Evolutionary conservation across 2,113 vertebrate species (phyloP).

Genomic region (Geococcyx californianus): DNA sequence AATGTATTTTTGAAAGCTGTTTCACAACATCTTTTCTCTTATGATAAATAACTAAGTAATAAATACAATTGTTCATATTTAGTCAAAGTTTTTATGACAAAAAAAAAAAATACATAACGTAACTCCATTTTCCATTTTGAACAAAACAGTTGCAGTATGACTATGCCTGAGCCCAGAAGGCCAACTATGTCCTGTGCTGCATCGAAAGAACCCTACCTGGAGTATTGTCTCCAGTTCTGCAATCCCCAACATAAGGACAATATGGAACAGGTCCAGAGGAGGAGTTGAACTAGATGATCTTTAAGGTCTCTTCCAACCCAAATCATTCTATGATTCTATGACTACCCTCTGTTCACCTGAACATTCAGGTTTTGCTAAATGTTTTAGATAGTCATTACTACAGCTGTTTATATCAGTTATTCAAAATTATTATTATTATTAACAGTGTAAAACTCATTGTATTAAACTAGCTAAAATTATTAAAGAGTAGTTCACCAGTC

Average conservation of each 20-base stretch:
- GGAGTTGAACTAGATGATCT: too few relatives aligned
- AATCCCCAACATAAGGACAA: too few relatives aligned
- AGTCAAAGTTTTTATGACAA: neutral
- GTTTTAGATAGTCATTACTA: neutral
- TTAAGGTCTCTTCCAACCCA: too few relatives aligned
- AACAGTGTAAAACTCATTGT: neutral
- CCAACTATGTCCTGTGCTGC: too few relatives aligned
- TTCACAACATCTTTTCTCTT: neutral
- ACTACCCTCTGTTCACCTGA: fast-evolving
- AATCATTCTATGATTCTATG: too few relatives aligned
- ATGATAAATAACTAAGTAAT: neutral
- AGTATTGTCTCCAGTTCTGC: too few relatives aligned
- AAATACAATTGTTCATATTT: neutral
- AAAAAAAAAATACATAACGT: neutral
- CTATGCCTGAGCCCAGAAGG: neutral
- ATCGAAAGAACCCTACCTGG: too few relatives aligned
- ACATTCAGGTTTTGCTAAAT: neutral
- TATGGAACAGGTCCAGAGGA: too few relatives aligned
- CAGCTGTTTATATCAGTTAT: neutral
- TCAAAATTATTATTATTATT: neutral
- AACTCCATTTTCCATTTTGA: neutral
- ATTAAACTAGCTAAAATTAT: neutral
- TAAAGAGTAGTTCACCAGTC: neutral
- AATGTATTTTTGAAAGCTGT: neutral
- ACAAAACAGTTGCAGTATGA: neutral